Percentiles rank a stretch among this genome's conserved stretches.
Conservation (phyloP, 2,888 invertebrate genomes). For the Spicauda simplicius region DNA sequence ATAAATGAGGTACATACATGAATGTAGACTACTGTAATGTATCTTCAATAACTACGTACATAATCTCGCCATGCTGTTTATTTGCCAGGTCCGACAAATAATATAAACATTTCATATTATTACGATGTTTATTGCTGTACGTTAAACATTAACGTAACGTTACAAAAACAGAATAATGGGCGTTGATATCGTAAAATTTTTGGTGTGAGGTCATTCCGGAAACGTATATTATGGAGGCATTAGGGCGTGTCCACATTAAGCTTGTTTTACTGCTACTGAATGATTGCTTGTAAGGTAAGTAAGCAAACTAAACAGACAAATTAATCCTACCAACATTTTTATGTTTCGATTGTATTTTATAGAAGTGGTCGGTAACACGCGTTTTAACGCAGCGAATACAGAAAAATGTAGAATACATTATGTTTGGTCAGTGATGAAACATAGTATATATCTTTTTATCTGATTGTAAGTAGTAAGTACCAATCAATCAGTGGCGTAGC, state of each 20-base stretch:
- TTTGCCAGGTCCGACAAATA: not conserved
- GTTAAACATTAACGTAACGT: not conserved
- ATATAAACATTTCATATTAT: not conserved
- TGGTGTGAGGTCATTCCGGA: conserved; percentile 30
- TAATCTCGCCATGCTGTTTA: too few relatives aligned
- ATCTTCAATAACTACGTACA: too few relatives aligned
- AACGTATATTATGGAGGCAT: not conserved
- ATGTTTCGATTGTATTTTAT: not conserved
- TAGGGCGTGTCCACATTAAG: not conserved
- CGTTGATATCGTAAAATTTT: conserved; percentile 9
- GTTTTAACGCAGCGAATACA: too few relatives aligned
- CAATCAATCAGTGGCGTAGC: too few relatives aligned
- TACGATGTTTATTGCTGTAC: not conserved
- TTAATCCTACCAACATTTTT: too few relatives aligned
- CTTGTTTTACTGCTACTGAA: not conserved
- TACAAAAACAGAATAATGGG: not conserved
- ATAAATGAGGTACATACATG: too few relatives aligned
- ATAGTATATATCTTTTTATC: too few relatives aligned
- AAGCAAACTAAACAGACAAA: not conserved
- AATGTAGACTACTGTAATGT: too few relatives aligned
- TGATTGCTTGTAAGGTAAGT: not conserved
- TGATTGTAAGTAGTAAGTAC: too few relatives aligned
- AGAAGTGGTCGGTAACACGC: not conserved
- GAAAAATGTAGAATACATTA: too few relatives aligned
- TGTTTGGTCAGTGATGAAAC: too few relatives aligned